Evolutionary conservation across 2,797 vertebrate genomes (phyloP), one percentile per base, ranked within the genome.

Genomic region (Sarcophilus harrisii): DNA sequence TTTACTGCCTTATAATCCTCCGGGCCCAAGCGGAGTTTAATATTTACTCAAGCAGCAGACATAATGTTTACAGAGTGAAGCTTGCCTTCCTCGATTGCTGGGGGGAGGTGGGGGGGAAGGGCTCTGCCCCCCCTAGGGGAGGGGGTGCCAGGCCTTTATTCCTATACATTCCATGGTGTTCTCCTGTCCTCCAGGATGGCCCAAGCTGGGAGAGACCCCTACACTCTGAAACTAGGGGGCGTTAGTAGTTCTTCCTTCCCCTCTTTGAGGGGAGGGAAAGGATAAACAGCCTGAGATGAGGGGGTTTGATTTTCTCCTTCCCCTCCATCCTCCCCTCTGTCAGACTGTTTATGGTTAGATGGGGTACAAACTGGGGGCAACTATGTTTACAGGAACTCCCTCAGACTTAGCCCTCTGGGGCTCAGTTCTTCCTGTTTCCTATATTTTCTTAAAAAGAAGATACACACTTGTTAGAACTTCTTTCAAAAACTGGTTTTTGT

Each of bases 1-100:
- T 97, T 97, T 98, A 97, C 98, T 99, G 99, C 98, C 98, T 98
- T 99, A 99, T 98, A 98, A 66, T 96, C 97, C 96, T 93, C 73
- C 95, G 96, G 96, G 97, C 95, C 45, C 95, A 49, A 87, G 38
- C 95, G 94, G 93, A 1, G 0, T 90, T 93, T 97, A 98, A 96
- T 96, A 91, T 90, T 96, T 95, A 87, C 45, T 87, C 73, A 96
- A 94, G 93, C 97, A 95, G 96, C 98, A 96, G 62, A 93, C 21
- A 96, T 97, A 97, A 18, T 98, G 98, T 98, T 98, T 98, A 98
- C 98, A 97, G 95, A 97, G 94, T 95, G 66, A 96, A 93, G 96
- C 97, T 97, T 95, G 94, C 96, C 93, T 96, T 93, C 73, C 94
- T 92, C 49, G 0, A 32, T 29, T 32, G 45, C 49, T 52, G 1